Evolutionary conservation across 2,888 invertebrate genomes (phyloP).

Genomic region (Andricus quercusramuli): DNA sequence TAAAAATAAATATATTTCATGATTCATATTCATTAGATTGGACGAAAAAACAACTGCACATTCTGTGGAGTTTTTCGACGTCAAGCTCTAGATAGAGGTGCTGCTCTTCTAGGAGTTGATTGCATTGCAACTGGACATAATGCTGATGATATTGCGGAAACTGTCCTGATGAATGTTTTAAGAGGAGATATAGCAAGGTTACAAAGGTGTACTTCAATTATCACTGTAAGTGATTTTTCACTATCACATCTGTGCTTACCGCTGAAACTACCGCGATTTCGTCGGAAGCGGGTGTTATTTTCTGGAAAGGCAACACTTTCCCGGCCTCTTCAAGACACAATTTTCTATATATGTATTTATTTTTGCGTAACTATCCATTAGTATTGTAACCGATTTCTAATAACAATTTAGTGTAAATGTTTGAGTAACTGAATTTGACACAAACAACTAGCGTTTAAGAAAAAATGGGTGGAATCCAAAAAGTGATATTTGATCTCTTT

Average conservation of each 20-base stretch:
- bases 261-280: no score
- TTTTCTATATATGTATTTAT: no score
- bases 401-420: no score
- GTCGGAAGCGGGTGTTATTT: no score
- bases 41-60: constrained; percentile 97
- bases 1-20: background rate
- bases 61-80: constrained; percentile 97
- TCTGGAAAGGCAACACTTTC: no score
- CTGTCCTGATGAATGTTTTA: constrained; percentile 97
- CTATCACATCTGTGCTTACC: no score
- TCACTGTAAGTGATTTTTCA: constrained; percentile 84
- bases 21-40: constrained; percentile 79
- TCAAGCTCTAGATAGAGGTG: constrained; percentile 97
- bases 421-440: no score
- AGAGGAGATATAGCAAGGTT: constrained; percentile 97
- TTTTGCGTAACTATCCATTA: no score
- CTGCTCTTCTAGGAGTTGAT: constrained; percentile 91
- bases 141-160: constrained; percentile 99
- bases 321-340: no score
- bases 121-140: constrained; percentile 98
- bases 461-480: background rate
- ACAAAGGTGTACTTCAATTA: constrained; percentile 93
- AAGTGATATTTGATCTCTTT: constrained; percentile 55
- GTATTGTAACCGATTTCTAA: no score
- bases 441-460: background rate